Evolutionary conservation across 2,888 invertebrate species (phyloP), one percentile per base, ranked within the genome.

Genomic region (Phortica okadai): DNA sequence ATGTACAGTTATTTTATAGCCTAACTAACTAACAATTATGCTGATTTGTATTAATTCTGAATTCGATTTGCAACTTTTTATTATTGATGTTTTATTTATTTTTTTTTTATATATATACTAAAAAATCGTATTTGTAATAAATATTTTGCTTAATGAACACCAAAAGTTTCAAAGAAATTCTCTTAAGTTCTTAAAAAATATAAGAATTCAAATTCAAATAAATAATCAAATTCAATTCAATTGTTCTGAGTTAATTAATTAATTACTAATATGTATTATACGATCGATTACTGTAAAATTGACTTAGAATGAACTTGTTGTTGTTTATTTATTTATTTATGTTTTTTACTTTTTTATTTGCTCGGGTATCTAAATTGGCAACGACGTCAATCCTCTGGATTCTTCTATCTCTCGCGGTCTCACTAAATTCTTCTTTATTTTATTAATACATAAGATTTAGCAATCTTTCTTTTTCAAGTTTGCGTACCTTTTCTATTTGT

Each of bases 1-100:
- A 88, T 88, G 77, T 84, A 82, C 81, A 82, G 81, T 86, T 72
- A 11, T 64, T 21, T 64, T 25, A 25, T 54, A 45, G 10, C 11
- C 59, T 69, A 50, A n/a, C 45, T 69, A 50, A n/a, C 45, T 78
- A 44, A 56, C 44, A 25, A 76, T 50, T 11, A 50, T 50, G 8
- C 10, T 50, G 14, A 11, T 14, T 50, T 50, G 50, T 50, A 50
- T 45, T 11, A 44, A 42, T 76, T 66, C 8, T 50, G 33, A 44
- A 44, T 50, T 64, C 54, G 41, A 25, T 54, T 77, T 45, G 45
- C 54, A 42, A 76, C 72, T 76, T 67, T 69, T 78, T 73, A 33
- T 66, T 76, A 16, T 74, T 76, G 74, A 50, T 56, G 73, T 73
- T 77, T 75, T 54, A 59, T 66, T 70, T 73, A 58, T 74, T 76